Percentiles rank a stretch among this genome's conserved stretches.
Evolutionary conservation across 2,113 vertebrate species (phyloP).

Genomic region (Arvicanthis niloticus): DNA sequence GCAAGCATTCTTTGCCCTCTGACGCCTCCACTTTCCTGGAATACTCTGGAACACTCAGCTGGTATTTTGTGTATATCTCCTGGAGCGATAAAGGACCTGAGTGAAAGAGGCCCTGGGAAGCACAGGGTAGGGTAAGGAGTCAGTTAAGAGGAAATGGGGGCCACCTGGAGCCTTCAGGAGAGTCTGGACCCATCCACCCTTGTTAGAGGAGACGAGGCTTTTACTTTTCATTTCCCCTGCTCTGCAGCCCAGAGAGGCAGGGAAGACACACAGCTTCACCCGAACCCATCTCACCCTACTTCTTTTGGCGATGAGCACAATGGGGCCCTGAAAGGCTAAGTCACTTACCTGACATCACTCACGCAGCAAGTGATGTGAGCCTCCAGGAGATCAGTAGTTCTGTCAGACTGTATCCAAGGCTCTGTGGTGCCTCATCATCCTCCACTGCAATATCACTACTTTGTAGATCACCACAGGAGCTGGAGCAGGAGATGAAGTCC

Average conservation of each 20-base stretch:
- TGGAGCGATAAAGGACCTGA: background rate
- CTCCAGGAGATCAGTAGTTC: background rate
- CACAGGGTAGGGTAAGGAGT: fast-evolving
- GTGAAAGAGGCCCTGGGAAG: background rate
- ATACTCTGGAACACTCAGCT: background rate
- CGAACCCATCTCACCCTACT: background rate
- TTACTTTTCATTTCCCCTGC: background rate
- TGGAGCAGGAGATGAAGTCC: background rate
- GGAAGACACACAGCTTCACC: background rate
- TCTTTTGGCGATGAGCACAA: background rate
- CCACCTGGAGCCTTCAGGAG: background rate
- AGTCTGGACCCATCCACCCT: background rate
- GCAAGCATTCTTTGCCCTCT: background rate
- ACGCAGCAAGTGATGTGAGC: background rate
- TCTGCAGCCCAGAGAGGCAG: background rate
- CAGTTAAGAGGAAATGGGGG: background rate
- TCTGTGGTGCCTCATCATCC: fast-evolving
- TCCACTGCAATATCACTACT: background rate
- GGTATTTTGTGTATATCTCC: background rate
- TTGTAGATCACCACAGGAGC: background rate
- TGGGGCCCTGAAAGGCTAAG: background rate
- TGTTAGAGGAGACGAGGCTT: background rate
- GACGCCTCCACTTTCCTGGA: background rate
- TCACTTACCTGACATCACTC: background rate
- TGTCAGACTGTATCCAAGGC: no score